Base-by-base conservation (phyloP, 1,140 invertebrate species). In the Eumeta japonica region DNA sequence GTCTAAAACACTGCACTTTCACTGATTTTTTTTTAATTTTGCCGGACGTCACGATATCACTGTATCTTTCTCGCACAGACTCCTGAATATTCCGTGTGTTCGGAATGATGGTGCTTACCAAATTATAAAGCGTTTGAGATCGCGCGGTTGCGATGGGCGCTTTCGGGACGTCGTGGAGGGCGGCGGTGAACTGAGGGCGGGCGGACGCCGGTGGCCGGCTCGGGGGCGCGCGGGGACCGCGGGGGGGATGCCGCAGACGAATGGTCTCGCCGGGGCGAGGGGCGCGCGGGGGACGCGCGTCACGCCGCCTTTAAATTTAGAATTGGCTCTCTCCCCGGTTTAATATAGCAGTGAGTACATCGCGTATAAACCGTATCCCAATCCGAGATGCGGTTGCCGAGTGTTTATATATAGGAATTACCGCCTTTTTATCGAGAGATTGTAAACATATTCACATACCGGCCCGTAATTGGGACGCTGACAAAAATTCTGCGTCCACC, bases 321-420 rank as follows among this genome's bases (percentile, higher is more conserved):
- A 72, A 58, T 62, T 73, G 68, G 68, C 68, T 55, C 63, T 65
- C 63, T 61, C 65, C 65, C 65, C 62, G 63, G 68, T 70, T 73
- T 73, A 70, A 73, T 73, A 73, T 73, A 73, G 68, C 53, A 62
- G 63, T 73, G 68, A 73, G 65, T 70, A 70, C 65, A 73, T 73
- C 63, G 42, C 46, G 56, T 68, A 68, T 73, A 70, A 68, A 70
- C 42, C 62, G 58, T 64, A 63, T 67, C n/a, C n/a, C n/a, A n/a
- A n/a, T n/a, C 51, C 58, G 62, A 66, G 65, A 70, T 70, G 61
- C 53, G 61, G 58, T 60, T 53, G 51, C 47, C 48, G 47, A 35
- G 45, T 48, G 54, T 58, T 55, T 72, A 66, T 61, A 67, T 73
- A 68, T 70, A 70, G 65, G 58, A 62, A 66, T 73, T 70, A 70